These are phyloP conservation scores for Corythornis vintsioides DNA, from an alignment of 2,113 vertebrate species.

Conservation along the genomic window DNA sequence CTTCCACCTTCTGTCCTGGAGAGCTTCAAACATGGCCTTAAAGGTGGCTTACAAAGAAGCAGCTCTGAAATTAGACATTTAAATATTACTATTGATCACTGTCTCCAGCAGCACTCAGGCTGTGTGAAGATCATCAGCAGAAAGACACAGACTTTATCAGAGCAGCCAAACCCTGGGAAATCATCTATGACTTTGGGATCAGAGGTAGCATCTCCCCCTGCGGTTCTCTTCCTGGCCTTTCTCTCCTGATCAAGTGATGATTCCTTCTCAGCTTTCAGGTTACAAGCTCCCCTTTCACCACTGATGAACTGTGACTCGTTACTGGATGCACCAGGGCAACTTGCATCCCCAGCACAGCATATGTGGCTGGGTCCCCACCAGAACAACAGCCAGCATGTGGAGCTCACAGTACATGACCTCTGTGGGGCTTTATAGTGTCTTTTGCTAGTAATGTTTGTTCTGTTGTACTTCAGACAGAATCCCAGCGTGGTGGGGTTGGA, in stretches of 20 bases:
- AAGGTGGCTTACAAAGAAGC: neutral
- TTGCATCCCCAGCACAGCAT: neutral
- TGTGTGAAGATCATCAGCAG: neutral
- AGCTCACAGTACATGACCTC: neutral
- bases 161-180: neutral
- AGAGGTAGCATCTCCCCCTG: neutral
- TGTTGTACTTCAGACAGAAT: neutral
- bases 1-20: neutral
- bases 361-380: neutral
- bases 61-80: neutral
- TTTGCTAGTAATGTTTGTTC: neutral
- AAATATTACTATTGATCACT: accelerated
- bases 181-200: neutral
- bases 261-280: neutral
- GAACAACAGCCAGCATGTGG: neutral
- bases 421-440: neutral
- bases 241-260: accelerated
- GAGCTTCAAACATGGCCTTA: neutral
- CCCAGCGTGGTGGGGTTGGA: too few relatives aligned
- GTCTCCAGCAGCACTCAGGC: neutral
- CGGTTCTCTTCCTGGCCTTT: neutral
- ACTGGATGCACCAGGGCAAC: neutral
- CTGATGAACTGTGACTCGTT: accelerated
- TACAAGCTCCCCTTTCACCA: neutral
- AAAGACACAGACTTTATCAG: neutral